phyloP scores from a whole-genome alignment of 2,888 invertebrate genomes.

The Oligia fasciuncula region DNA sequence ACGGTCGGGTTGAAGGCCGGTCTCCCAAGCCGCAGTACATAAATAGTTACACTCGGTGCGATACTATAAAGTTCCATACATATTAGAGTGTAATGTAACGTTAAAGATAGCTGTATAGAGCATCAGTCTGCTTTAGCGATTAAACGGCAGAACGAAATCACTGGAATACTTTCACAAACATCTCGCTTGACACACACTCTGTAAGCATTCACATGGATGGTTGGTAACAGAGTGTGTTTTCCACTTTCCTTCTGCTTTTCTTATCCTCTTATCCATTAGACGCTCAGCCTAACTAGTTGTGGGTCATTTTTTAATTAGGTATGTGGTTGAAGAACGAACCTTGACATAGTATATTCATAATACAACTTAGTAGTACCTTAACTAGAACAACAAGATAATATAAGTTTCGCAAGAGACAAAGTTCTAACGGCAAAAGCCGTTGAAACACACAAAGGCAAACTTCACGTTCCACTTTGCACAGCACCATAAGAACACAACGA shows the following conservation, averaged over 20 bases:
- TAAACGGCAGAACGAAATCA: conserved; percentile 7
- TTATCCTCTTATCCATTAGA: background rate
- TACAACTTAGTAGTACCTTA: background rate
- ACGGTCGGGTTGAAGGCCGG: conserved; percentile 75
- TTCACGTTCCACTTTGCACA: conserved; percentile 3
- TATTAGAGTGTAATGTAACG: conserved; percentile 30
- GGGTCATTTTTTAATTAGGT: background rate
- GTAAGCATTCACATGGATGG: background rate
- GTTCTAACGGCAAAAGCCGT: background rate
- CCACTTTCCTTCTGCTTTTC: background rate
- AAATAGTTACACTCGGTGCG: conserved; percentile 54
- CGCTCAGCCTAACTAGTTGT: background rate
- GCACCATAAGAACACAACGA: background rate
- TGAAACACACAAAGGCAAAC: background rate
- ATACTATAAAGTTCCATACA: conserved; percentile 33
- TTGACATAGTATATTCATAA: background rate
- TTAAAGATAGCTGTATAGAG: conserved; percentile 1
- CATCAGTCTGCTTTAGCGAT: conserved; percentile 24
- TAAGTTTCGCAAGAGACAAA: conserved; percentile 5
- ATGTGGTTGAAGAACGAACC: background rate
- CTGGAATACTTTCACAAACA: conserved; percentile 22
- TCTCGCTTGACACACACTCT: background rate
- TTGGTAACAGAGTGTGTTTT: conserved; percentile 15
- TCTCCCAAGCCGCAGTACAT: conserved; percentile 64
- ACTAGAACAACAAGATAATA: conserved; percentile 5